These are phyloP conservation scores for Willisornis vidua DNA, from an alignment of 2,113 vertebrate species.

Conservation along the genomic window DNA sequence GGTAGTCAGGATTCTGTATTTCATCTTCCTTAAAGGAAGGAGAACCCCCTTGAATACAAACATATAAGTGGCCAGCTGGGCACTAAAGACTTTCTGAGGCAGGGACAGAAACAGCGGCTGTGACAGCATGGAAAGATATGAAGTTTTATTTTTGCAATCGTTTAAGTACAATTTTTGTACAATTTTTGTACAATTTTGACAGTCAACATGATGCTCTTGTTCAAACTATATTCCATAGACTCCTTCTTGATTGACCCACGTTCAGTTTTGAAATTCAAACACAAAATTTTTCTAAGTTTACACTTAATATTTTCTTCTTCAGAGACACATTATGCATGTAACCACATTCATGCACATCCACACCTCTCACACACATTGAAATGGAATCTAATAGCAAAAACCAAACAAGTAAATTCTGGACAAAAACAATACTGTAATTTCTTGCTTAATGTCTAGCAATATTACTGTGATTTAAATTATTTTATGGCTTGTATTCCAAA, in stretches of 20 bases:
- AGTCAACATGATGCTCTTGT: not conserved
- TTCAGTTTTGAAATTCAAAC: not conserved
- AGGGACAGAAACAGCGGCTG: not conserved
- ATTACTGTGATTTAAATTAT: not conserved
- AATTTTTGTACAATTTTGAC: no score
- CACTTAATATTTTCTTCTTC: not conserved
- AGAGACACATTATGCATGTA: not conserved
- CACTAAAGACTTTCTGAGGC: not conserved
- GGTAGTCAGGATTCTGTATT: not conserved
- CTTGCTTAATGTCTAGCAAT: not conserved
- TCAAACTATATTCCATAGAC: not conserved
- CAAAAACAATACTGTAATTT: not conserved
- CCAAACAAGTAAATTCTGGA: not conserved
- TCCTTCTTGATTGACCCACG: not conserved
- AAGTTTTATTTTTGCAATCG: not conserved
- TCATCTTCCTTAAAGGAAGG: not conserved
- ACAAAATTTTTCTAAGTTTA: not conserved
- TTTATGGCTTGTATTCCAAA: not conserved
- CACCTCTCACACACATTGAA: not conserved
- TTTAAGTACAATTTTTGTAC: not conserved
- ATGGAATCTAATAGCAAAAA: not conserved
- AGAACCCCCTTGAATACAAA: not conserved
- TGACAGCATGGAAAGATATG: not conserved
- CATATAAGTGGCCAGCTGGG: not conserved
- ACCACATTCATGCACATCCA: rapidly evolving